phyloP scores from a whole-genome alignment of 2,113 vertebrate species.

The Poeciliopsis retropinna region DNA sequence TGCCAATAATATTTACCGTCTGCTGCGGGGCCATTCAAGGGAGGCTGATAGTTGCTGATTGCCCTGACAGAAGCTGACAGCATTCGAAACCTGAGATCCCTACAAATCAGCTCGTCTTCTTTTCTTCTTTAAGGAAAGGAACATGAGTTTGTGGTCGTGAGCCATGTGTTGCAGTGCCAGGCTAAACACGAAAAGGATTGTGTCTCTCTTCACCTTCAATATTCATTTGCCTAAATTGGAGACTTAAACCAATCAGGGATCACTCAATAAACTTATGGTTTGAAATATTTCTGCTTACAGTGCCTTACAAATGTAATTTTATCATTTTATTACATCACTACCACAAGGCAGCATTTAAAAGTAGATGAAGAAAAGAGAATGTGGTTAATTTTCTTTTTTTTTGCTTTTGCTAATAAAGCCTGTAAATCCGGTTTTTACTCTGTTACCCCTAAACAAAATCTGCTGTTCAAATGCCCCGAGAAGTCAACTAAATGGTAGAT shows the following conservation, averaged over 20 bases:
- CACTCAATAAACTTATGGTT: not conserved
- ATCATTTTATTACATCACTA: not conserved
- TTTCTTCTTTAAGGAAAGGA: conserved; percentile 36
- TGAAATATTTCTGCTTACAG: not conserved
- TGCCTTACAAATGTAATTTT: not conserved
- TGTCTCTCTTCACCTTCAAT: conserved; percentile 25
- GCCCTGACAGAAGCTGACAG: conserved; percentile 77
- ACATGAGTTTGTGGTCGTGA: conserved; percentile 37
- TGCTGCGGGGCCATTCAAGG: conserved; percentile 70
- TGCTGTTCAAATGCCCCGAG: not conserved
- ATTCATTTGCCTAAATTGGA: conserved; percentile 3
- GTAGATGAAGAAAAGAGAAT: too few relatives aligned
- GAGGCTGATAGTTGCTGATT: conserved; percentile 71
- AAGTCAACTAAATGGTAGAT: not conserved
- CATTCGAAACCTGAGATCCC: conserved; percentile 66
- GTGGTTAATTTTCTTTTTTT: too few relatives aligned
- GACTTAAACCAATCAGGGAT: not conserved
- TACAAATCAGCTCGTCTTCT: conserved; percentile 59
- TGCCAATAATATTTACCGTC: conserved; percentile 83
- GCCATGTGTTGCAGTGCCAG: conserved; percentile 39
- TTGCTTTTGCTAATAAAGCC: not conserved
- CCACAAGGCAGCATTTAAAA: too few relatives aligned
- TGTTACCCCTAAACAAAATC: not conserved
- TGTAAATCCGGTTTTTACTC: not conserved
- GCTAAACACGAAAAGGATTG: conserved; percentile 34